Evolutionary conservation across 2,888 invertebrate species (phyloP), one percentile per base, ranked within the genome.

Genomic region (Drosophila anomalata): DNA sequence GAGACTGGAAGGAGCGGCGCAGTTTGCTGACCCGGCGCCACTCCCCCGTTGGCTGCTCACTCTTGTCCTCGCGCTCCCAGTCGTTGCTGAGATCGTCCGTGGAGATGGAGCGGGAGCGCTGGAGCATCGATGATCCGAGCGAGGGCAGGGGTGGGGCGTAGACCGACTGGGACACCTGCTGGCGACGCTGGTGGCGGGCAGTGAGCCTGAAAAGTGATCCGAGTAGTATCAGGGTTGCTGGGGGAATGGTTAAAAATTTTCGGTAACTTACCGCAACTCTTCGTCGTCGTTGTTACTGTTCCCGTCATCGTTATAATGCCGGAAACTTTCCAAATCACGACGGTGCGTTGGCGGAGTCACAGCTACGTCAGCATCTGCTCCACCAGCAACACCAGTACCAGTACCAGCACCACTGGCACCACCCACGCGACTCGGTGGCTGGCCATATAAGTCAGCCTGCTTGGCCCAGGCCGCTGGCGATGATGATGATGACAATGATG

Each of bases 1-100:
- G 94, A 89, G 95, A 94, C 85, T 96, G 95, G 75, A 96, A 92
- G 4, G 95, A 95, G 68, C 94, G 92, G 47, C 95, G 93, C 65
- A 94, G 92, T 79, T 94, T 94, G 12, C 95, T 95, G 52, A 94
- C 94, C 76, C 95, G 93, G 55, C 93, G 91, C 94, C 96, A 95
- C 87, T 94, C 94, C 1, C 93, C 92, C 31, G 94, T 93, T 50
- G 85, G 78, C 36, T 92, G 67, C 41, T 84, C 76, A 85, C 93
- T 93, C 52, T 93, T 93, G 62, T 80, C 73, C 42, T 92, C 92
- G 61, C 71, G 77, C 58, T 90, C 89, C 88, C 91, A 90, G 55
- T 91, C 91, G 73, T 90, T 89, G 75, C 90, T 90, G 62, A 92
- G 88, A 87, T 94, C 94, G 78, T 94, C 94, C 52, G 94, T 92